phyloP scores from a whole-genome alignment of 2,797 vertebrate species.

The Lates japonicus region DNA sequence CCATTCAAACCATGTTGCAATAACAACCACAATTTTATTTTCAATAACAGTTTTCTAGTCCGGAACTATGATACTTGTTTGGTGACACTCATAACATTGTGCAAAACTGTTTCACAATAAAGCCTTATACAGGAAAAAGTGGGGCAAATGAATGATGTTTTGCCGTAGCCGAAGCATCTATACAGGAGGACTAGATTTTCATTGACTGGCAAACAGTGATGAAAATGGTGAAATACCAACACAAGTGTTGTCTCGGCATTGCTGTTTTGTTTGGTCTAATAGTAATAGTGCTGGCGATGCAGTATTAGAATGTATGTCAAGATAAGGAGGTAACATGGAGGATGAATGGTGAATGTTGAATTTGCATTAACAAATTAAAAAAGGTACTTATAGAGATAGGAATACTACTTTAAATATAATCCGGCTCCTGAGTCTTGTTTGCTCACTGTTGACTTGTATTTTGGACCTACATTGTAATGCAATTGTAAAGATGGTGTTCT shows the following conservation, averaged over 20 bases:
- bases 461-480: background rate
- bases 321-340: background rate
- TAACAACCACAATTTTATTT: background rate
- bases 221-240: background rate
- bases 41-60: background rate
- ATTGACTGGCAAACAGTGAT: background rate
- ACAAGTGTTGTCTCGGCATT: background rate
- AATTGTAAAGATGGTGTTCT: constrained; percentile 4
- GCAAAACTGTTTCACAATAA: constrained; percentile 4
- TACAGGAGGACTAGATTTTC: background rate
- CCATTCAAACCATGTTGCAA: background rate
- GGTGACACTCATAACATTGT: background rate
- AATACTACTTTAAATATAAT: background rate
- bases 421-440: constrained; percentile 3
- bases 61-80: background rate
- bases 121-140: background rate
- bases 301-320: background rate
- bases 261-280: background rate
- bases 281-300: background rate
- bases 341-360: background rate
- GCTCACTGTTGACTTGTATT: background rate
- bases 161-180: too few relatives aligned
- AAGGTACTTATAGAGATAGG: background rate
- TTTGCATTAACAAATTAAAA: background rate
- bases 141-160: background rate